These are phyloP conservation scores for Ciconia maguari DNA, from an alignment of 2,113 vertebrate genomes.

Conservation along the genomic window DNA sequence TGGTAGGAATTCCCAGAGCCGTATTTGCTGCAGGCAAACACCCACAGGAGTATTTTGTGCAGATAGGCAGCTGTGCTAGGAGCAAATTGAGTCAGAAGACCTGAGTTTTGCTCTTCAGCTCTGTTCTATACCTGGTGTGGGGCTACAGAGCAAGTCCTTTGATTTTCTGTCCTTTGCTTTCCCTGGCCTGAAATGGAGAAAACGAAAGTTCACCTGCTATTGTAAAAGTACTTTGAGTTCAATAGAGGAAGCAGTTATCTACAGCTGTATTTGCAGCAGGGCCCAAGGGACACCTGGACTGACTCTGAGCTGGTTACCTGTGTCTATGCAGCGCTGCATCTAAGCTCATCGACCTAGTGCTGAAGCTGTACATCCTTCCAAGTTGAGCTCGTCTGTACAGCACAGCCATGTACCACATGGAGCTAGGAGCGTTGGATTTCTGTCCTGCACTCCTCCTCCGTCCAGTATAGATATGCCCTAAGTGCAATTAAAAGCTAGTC, in stretches of 20 bases:
- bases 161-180: neutral
- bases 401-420: neutral
- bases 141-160: neutral
- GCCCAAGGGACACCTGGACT: neutral
- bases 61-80: neutral
- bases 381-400: neutral
- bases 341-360: fast-evolving
- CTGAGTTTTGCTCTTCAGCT: neutral
- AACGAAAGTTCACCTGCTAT: neutral
- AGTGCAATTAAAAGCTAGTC: neutral
- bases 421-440: neutral
- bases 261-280: neutral
- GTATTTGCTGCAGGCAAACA: neutral
- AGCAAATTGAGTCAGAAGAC: neutral
- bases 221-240: neutral
- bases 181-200: neutral
- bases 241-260: neutral
- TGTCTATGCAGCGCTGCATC: neutral
- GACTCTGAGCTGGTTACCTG: neutral
- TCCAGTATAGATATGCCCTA: neutral
- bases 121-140: neutral
- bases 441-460: neutral
- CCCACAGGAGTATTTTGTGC: neutral
- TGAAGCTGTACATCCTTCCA: neutral
- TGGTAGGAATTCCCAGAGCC: neutral